Conservation (phyloP, 2,113 vertebrate genomes). For the Colistium nudipinnis region DNA sequence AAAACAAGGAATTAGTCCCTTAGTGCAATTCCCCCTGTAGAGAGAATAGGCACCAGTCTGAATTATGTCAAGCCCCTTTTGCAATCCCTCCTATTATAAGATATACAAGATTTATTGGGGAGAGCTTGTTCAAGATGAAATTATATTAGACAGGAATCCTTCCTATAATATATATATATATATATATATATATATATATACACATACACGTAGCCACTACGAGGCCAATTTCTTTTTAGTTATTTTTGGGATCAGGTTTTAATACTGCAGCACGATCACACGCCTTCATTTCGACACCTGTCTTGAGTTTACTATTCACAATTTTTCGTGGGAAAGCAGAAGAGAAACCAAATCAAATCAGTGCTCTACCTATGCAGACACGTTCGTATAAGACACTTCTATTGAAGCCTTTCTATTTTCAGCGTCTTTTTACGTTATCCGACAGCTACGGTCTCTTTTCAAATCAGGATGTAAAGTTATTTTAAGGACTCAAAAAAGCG, state of each 20-base stretch:
- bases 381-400: not conserved
- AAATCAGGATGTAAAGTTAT: not conserved
- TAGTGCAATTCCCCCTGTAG: constrained; percentile 5
- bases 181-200: too few species aligned
- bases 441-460: not conserved
- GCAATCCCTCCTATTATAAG: not conserved
- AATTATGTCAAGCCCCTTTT: constrained; percentile 35
- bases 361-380: not conserved
- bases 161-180: too few species aligned
- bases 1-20: constrained; percentile 56
- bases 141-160: constrained; percentile 23
- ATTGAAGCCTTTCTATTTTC: not conserved
- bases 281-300: not conserved
- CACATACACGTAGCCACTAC: not conserved
- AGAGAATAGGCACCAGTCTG: constrained; percentile 31
- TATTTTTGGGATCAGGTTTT: not conserved
- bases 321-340: not conserved
- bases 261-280: not conserved
- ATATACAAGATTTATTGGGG: constrained; percentile 21
- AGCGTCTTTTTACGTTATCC: not conserved
- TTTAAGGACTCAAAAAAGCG: not conserved
- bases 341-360: not conserved
- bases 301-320: constrained; percentile 11
- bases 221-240: not conserved
- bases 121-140: constrained; percentile 37